phyloP scores from a whole-genome alignment of 2,888 invertebrate species.

The Tenthredo livida region DNA sequence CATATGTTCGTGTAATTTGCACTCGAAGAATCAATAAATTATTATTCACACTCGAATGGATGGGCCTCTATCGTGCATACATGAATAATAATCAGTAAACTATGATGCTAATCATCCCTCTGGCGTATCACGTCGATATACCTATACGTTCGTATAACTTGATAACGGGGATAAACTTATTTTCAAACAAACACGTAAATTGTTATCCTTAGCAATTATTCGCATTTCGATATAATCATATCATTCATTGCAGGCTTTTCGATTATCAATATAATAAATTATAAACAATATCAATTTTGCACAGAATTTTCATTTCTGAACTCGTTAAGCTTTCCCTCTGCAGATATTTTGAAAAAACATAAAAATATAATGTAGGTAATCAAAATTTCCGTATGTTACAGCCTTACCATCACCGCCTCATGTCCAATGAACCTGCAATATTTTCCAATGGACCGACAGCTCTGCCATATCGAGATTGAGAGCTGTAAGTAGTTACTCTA shows the following conservation, averaged over 20 bases:
- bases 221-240: no score
- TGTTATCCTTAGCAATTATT: no score
- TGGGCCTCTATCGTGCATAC: not conserved
- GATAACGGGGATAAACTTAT: not conserved
- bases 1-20: constrained; percentile 1
- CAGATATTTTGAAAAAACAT: no score
- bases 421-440: constrained; percentile 98
- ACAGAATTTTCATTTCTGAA: no score
- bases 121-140: not conserved
- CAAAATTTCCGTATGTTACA: constrained; percentile 78
- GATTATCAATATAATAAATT: no score
- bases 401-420: constrained; percentile 96
- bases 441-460: constrained; percentile 97
- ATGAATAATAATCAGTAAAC: constrained; percentile 17
- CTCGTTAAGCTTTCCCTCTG: no score
- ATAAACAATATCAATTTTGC: no score
- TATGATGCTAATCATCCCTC: not conserved
- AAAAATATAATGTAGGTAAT: not conserved
- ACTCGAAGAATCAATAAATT: constrained; percentile 22
- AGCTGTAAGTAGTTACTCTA: constrained; percentile 92
- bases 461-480: constrained; percentile 97
- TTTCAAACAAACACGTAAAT: no score
- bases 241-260: no score
- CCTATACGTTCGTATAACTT: not conserved
- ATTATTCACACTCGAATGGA: not conserved